A percentile compares a stretch with the other conserved stretches of the same genome.
phyloP scores from a whole-genome alignment of 1,140 invertebrate genomes.

The Magallana ariakensis region DNA sequence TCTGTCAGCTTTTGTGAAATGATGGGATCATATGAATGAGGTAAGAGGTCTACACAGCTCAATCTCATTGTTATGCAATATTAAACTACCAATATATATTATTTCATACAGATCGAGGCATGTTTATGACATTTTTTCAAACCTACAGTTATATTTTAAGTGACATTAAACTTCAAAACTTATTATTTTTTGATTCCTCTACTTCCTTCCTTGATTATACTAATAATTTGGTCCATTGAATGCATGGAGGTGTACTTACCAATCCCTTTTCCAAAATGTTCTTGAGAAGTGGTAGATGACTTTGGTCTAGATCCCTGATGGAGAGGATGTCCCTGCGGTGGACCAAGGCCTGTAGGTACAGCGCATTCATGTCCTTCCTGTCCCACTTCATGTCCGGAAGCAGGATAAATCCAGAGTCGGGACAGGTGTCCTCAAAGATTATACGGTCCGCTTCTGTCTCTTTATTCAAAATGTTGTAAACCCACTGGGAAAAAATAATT shows the following conservation, averaged over 20 bases:
- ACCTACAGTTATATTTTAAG: too few species aligned
- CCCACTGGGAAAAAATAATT: conserved; percentile 86
- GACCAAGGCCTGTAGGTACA: conserved; percentile 92
- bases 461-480: conserved; percentile 96
- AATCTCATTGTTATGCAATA: too few species aligned
- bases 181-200: too few species aligned
- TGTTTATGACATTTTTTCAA: too few species aligned
- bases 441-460: conserved; percentile 93
- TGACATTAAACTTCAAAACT: too few species aligned
- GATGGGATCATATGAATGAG: too few species aligned
- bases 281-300: conserved; percentile 90
- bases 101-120: too few species aligned
- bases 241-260: conserved; percentile 69
- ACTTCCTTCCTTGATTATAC: too few species aligned
- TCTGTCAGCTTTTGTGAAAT: too few species aligned
- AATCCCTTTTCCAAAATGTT: conserved; percentile 88
- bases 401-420: conserved; percentile 90
- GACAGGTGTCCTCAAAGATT: conserved; percentile 87
- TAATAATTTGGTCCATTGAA: too few species aligned
- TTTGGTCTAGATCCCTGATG: conserved; percentile 88
- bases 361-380: conserved; percentile 86
- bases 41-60: too few species aligned
- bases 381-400: conserved; percentile 97
- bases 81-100: too few species aligned
- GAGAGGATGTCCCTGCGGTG: conserved; percentile 88